Evolutionary conservation across 1,140 invertebrate species (phyloP).

Genomic region (Drosophila quadrilineata): DNA sequence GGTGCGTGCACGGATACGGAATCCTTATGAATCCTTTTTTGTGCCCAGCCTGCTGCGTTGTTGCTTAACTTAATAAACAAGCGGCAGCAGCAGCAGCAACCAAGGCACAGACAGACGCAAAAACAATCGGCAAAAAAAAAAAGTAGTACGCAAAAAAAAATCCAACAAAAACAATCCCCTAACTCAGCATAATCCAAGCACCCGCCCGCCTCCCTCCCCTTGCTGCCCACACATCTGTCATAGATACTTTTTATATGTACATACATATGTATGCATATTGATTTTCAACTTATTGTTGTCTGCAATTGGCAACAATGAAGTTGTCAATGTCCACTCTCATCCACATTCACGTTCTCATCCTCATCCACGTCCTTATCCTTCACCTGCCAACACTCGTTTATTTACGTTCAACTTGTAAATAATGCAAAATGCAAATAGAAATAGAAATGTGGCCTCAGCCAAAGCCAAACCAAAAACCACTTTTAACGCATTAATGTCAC

Average conservation of each 20-base stretch:
- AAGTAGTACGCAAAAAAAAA: slow-evolving; percentile 4
- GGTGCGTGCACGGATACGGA: slow-evolving; percentile 57
- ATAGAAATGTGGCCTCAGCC: slow-evolving; percentile 45
- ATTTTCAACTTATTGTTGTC: slow-evolving; percentile 26
- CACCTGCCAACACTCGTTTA: slow-evolving; percentile 58
- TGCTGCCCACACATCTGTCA: slow-evolving; percentile 61
- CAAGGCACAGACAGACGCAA: slow-evolving; percentile 28
- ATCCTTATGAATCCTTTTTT: slow-evolving; percentile 77
- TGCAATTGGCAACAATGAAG: slow-evolving; percentile 60
- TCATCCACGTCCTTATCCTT: background rate
- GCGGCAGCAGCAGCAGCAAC: background rate
- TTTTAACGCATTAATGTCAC: slow-evolving; percentile 76
- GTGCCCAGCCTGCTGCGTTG: slow-evolving; percentile 21
- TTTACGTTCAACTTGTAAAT: slow-evolving; percentile 71
- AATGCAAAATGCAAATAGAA: slow-evolving; percentile 72
- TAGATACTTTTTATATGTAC: slow-evolving; percentile 53
- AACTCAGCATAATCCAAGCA: too few species aligned
- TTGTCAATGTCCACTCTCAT: slow-evolving; percentile 31
- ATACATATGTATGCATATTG: background rate
- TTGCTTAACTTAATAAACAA: slow-evolving; percentile 73
- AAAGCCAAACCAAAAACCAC: slow-evolving; percentile 54
- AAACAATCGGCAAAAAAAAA: background rate
- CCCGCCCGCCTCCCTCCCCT: too few species aligned
- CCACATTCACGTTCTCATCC: background rate
- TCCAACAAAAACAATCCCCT: too few species aligned